Evolutionary conservation across 1,140 invertebrate species (phyloP).

Genomic region (Trachymyrmex septentrionalis): DNA sequence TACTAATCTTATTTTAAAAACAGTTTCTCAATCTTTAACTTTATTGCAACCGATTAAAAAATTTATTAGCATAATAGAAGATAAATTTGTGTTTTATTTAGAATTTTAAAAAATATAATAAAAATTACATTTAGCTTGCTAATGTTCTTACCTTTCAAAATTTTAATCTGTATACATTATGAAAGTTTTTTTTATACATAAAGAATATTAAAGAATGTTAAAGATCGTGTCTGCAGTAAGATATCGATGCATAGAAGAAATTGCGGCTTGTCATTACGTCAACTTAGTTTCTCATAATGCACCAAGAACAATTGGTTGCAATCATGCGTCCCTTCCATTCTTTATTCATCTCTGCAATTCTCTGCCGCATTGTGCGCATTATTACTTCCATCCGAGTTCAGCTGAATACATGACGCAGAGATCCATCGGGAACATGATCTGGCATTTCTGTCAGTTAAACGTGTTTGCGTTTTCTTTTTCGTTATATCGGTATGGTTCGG

Average conservation of each 20-base stretch:
- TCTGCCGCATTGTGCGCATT: conserved; percentile 5
- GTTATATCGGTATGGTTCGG: not conserved
- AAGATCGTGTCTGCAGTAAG: not conserved
- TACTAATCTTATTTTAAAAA: not conserved
- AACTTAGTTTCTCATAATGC: not conserved
- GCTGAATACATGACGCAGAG: not conserved
- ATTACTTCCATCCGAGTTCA: conserved; percentile 11
- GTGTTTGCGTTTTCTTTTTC: conserved; percentile 47
- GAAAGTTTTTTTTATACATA: not conserved
- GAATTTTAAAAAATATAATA: not conserved
- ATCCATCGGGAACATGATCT: conserved; percentile 39
- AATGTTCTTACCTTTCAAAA: not conserved
- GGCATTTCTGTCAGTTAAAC: conserved; percentile 56
- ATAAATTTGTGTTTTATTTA: not conserved
- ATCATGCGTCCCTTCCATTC: not conserved
- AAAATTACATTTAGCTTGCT: not conserved
- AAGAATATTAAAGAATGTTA: not conserved
- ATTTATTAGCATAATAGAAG: not conserved
- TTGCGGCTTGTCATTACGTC: not conserved
- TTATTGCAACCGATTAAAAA: not conserved
- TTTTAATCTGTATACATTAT: not conserved
- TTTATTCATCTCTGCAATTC: conserved; percentile 26
- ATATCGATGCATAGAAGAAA: not conserved
- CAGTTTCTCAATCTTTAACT: not conserved
- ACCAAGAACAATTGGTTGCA: conserved; percentile 1